Percentiles rank a stretch among this genome's conserved stretches.
phyloP scores from a whole-genome alignment of 2,113 vertebrate species.

The Megaleporinus macrocephalus region DNA sequence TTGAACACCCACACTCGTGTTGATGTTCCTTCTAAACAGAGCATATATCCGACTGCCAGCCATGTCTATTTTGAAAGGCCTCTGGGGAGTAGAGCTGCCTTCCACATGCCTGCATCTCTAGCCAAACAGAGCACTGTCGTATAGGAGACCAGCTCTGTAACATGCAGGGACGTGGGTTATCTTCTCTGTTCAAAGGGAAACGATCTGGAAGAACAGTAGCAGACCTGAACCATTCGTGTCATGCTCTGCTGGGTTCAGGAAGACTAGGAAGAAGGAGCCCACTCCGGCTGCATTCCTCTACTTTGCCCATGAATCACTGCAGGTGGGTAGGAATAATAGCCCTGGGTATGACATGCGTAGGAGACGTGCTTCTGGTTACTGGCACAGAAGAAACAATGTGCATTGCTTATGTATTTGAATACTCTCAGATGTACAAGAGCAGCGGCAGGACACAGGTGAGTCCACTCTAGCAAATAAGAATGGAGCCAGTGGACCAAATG shows the following conservation, averaged over 20 bases:
- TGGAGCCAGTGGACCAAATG: neutral
- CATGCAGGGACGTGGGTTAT: neutral
- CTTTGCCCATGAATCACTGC: neutral
- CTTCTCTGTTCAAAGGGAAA: neutral
- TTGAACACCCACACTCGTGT: neutral
- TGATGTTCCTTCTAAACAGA: neutral
- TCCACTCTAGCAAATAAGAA: neutral
- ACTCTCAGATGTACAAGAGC: neutral
- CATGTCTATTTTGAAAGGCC: neutral
- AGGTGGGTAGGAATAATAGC: neutral
- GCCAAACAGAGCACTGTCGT: neutral
- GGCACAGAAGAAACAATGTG: neutral
- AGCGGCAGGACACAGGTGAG: neutral
- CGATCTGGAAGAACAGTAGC: neutral
- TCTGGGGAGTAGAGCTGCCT: neutral
- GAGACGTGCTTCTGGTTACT: neutral
- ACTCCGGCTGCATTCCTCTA: neutral
- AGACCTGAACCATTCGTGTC: neutral
- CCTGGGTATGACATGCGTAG: neutral
- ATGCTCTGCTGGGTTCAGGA: neutral
- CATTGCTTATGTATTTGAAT: neutral
- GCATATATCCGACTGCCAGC: neutral
- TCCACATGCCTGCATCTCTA: neutral
- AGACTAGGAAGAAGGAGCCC: neutral
- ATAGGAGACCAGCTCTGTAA: neutral